phyloP scores from a whole-genome alignment of 2,888 invertebrate species.

The Neoascia interrupta region DNA sequence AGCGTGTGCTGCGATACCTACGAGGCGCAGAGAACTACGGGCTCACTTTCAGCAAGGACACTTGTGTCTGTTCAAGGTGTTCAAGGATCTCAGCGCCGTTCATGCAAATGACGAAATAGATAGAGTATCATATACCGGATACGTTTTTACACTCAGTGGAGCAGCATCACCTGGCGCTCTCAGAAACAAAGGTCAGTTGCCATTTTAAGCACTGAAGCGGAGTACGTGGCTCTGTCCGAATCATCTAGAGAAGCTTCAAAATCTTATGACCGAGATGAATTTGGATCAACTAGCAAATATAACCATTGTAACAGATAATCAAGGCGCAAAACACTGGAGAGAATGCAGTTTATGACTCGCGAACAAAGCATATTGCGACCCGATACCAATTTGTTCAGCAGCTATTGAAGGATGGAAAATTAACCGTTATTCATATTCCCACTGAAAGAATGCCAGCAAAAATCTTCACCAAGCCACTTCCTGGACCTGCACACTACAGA shows the following conservation, averaged over 20 bases:
- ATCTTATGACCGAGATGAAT: slow-evolving; percentile 17
- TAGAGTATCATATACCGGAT: slow-evolving; percentile 17
- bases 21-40: slow-evolving; percentile 7
- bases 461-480: slow-evolving; percentile 26
- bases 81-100: slow-evolving; percentile 16
- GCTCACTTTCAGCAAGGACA: no score
- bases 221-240: no score
- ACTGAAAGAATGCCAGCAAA: slow-evolving; percentile 22
- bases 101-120: slow-evolving; percentile 16
- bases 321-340: slow-evolving; percentile 25
- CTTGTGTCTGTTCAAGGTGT: no score
- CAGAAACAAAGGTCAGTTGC: no score
- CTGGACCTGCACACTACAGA: slow-evolving; percentile 25
- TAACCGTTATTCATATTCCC: not conserved
- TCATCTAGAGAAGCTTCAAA: slow-evolving; percentile 22
- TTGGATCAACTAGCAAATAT: slow-evolving; percentile 1
- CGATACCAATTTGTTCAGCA: slow-evolving; percentile 23
- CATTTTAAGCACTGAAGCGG: no score
- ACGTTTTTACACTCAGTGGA: slow-evolving; percentile 9
- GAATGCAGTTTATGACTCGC: slow-evolving; percentile 16
- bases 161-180: slow-evolving; percentile 26
- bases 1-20: slow-evolving; percentile 16
- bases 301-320: slow-evolving; percentile 22
- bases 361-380: slow-evolving; percentile 23
- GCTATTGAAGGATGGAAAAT: slow-evolving; percentile 8